These are phyloP conservation scores for Aegotheles bennettii DNA, from an alignment of 2,113 vertebrate genomes.

Conservation along the genomic window DNA sequence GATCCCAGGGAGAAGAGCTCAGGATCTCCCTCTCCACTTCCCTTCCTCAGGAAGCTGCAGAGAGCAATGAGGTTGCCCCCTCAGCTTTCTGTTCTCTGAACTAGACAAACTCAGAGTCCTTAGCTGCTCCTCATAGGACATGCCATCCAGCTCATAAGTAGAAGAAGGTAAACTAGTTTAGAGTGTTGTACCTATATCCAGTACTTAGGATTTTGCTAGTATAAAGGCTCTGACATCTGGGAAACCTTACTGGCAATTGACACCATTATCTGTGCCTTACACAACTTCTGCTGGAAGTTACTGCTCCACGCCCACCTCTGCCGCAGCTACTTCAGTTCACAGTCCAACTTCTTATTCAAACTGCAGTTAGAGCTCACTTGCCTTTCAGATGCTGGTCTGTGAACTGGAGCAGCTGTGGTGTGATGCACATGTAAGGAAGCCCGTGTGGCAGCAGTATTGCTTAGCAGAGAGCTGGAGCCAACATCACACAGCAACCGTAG, in stretches of 20 bases:
- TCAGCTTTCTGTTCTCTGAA: neutral
- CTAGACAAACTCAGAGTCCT: neutral
- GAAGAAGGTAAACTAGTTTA: neutral
- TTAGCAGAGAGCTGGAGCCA: neutral
- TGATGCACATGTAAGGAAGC: neutral
- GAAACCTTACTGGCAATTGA: neutral
- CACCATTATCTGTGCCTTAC: neutral
- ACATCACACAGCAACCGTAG: neutral
- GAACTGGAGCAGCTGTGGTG: neutral
- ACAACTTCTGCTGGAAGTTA: neutral
- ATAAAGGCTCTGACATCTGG: neutral
- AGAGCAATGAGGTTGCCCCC: neutral
- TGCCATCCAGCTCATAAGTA: neutral
- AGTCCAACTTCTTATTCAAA: neutral
- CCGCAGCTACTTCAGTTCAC: neutral
- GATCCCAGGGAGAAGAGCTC: neutral
- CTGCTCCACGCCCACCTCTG: neutral
- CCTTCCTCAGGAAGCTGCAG: neutral
- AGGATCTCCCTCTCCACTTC: neutral
- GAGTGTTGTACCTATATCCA: neutral
- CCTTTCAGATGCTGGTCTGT: neutral
- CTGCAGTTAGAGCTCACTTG: neutral
- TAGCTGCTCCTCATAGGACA: neutral
- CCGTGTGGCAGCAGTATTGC: neutral
- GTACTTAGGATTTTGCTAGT: neutral